Evolutionary conservation across 2,888 invertebrate species (phyloP).

Genomic region (Microplitis manilae): DNA sequence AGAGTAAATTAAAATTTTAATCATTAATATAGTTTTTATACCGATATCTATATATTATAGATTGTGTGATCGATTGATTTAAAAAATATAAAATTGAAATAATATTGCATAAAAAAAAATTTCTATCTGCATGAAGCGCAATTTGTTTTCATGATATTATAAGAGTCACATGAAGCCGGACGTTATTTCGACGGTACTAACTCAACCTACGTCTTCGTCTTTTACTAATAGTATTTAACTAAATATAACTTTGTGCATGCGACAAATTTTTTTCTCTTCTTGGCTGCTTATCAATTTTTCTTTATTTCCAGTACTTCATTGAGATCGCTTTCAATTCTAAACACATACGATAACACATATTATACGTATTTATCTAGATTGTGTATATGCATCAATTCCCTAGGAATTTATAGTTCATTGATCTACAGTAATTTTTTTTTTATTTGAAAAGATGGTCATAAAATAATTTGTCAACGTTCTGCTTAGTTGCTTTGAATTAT

Average conservation of each 20-base stretch:
- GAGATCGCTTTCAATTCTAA: background rate
- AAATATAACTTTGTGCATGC: constrained; percentile 41
- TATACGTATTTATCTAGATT: background rate
- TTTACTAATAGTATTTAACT: constrained; percentile 44
- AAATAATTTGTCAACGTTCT: background rate
- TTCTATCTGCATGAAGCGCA: constrained; percentile 32
- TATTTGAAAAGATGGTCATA: background rate
- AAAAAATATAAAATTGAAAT: background rate
- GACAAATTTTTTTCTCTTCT: constrained; percentile 38
- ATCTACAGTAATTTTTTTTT: background rate
- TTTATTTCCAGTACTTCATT: constrained; percentile 8
- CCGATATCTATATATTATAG: too few species aligned
- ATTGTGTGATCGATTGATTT: too few species aligned
- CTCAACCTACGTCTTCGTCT: constrained; percentile 58
- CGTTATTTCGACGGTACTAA: constrained; percentile 59
- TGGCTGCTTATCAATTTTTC: constrained; percentile 46
- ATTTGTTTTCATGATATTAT: constrained; percentile 12
- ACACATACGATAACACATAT: background rate
- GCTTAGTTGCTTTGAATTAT: background rate
- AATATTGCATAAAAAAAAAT: background rate
- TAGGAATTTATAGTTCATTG: background rate
- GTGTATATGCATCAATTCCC: background rate
- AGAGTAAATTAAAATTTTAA: constrained; percentile 15
- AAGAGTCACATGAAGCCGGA: constrained; percentile 44
- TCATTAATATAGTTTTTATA: background rate